Conservation (phyloP, 2,113 vertebrate genomes). For the Globicephala melas region DNA sequence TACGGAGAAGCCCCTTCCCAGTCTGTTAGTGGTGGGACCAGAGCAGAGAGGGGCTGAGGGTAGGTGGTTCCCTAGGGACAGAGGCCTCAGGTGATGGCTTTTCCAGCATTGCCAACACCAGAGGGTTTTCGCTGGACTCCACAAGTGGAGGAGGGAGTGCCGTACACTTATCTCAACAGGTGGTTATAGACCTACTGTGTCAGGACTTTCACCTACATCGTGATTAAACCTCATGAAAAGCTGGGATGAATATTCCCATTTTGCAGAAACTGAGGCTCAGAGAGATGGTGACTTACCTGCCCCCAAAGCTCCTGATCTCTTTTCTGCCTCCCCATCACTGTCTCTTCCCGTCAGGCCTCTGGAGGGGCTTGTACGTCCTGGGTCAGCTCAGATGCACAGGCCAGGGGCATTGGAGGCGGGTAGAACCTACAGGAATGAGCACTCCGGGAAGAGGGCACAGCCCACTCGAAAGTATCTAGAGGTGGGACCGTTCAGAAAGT, state of each 20-base stretch:
- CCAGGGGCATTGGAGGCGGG: not conserved
- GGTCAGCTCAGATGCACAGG: not conserved
- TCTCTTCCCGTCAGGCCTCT: not conserved
- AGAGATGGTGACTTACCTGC: not conserved
- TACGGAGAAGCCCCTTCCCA: not conserved
- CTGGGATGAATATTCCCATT: not conserved
- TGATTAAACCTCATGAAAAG: not conserved
- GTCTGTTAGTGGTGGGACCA: not conserved
- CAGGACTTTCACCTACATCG: not conserved
- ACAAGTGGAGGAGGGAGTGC: not conserved
- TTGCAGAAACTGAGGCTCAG: not conserved
- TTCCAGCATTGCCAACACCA: not conserved
- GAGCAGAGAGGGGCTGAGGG: not conserved
- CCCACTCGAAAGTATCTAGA: not conserved
- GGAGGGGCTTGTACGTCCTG: fast-evolving
- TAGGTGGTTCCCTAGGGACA: not conserved
- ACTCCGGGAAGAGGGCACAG: not conserved
- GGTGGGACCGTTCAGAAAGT: fast-evolving
- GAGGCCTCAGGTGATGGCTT: not conserved
- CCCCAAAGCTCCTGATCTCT: not conserved
- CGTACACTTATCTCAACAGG: not conserved
- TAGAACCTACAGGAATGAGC: no score
- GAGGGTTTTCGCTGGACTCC: not conserved
- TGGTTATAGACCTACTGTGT: no score
- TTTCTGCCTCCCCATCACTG: fast-evolving